Evolutionary conservation across 2,113 vertebrate species (phyloP).

Genomic region (Typhlomys cinereus): DNA sequence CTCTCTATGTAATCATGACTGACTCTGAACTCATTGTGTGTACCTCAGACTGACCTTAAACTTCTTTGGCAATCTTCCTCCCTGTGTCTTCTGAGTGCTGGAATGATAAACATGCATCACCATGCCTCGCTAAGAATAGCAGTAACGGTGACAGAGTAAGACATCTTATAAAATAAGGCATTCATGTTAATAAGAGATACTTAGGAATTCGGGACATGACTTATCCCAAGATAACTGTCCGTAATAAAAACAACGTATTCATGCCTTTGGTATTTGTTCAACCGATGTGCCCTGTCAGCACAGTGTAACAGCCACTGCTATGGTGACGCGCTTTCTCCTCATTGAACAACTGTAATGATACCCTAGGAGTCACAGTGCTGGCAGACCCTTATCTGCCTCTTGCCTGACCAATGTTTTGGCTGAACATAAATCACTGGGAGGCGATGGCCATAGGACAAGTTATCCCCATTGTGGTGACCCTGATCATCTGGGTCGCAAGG

Average conservation of each 20-base stretch:
- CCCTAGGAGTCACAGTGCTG: background rate
- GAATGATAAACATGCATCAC: background rate
- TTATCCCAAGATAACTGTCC: background rate
- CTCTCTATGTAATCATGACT: background rate
- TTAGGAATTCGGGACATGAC: background rate
- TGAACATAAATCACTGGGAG: background rate
- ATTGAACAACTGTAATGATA: accelerated
- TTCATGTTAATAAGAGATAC: conserved; percentile 1
- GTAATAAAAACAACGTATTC: background rate
- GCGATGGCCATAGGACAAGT: background rate
- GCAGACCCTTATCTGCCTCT: background rate
- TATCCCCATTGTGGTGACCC: accelerated
- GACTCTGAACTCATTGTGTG: background rate
- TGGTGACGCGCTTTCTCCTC: background rate
- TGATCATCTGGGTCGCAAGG: background rate
- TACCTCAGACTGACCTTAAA: background rate
- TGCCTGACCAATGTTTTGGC: background rate
- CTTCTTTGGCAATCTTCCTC: background rate
- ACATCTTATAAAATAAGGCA: background rate
- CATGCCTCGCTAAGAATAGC: background rate
- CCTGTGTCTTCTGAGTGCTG: background rate
- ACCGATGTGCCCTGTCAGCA: background rate
- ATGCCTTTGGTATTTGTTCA: background rate
- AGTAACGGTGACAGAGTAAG: background rate
- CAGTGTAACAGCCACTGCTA: background rate